Base-by-base conservation (phyloP, 2,113 vertebrate genomes). In the Mesoclemmys tuberculata region DNA sequence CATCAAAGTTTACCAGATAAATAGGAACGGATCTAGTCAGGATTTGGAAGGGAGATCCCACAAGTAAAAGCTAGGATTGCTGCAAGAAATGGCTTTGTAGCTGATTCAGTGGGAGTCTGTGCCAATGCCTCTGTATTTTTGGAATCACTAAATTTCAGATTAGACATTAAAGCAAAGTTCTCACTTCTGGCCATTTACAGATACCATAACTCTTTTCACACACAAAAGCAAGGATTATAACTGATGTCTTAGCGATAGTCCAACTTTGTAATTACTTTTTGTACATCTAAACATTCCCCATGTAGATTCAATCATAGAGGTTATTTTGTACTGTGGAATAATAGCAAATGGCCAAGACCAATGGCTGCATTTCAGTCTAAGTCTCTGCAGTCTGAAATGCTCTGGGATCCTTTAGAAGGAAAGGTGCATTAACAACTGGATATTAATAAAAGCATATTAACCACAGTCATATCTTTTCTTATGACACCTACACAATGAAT, bases 391-490 rank as follows among this genome's bases (percentile, higher is more conserved):
- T 46, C 84, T 71, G 86, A 71, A 96, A 86, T n/a, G 82, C 68
- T 95, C 88, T 18, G 92, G 94, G 82, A 95, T 93, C 91, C 93
- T 96, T 90, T 95, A 94, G 51, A 35, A 82, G 84, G 88, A 95
- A 94, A 94, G 82, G 82, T 77, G 93, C 93, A 48, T 92, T 93
- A 87, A 89, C 91, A 46, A 86, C 6, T 93, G 86, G 82, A 84
- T 93, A 94, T 95, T 96, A 92, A 95, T 94, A 97, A 96, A 92
- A 95, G 91, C 90, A 87, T 94, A 78, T 93, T 89, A 93, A 97
- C 95, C 80, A 68, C 16, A 84, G 85, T 51, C 75, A 19, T 61
- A 61, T 93, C 84, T 90, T 74, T 85, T 80, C 68, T 88, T 82
- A 77, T 85, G 31, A 92, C 85, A 89, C 88, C 90, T 82, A 3